Conservation (phyloP, 1,140 invertebrate genomes). For the Scylla paramamosain region DNA sequence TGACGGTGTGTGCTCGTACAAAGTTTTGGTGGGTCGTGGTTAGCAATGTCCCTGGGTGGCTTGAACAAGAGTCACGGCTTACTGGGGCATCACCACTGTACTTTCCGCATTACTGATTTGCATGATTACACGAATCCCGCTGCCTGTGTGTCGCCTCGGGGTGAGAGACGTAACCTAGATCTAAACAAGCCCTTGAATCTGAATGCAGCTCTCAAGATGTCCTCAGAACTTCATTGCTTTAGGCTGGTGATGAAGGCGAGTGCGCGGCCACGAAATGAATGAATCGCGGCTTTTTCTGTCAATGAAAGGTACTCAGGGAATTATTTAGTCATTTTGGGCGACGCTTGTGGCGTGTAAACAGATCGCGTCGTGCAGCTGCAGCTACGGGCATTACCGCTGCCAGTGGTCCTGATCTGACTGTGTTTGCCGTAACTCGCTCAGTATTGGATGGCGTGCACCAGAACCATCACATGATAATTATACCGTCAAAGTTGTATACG, state of each 20-base stretch:
- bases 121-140: neutral
- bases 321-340: neutral
- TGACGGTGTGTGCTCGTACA: neutral
- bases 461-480: neutral
- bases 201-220: neutral
- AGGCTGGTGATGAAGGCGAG: neutral
- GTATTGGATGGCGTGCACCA: neutral
- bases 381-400: neutral
- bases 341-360: neutral
- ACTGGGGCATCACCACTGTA: neutral
- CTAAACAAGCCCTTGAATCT: no score
- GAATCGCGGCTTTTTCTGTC: neutral
- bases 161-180: neutral
- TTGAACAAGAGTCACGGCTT: neutral
- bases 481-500: neutral
- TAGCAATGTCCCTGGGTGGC: neutral
- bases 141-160: neutral
- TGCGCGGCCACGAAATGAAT: neutral
- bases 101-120: neutral
- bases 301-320: neutral
- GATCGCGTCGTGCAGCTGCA: neutral
- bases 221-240: neutral
- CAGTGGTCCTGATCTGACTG: neutral
- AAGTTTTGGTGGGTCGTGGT: neutral
- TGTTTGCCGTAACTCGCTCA: neutral